A percentile compares a stretch with the other conserved stretches of the same genome.
Evolutionary conservation across 2,797 vertebrate genomes (phyloP).

Genomic region (Nasua narica): DNA sequence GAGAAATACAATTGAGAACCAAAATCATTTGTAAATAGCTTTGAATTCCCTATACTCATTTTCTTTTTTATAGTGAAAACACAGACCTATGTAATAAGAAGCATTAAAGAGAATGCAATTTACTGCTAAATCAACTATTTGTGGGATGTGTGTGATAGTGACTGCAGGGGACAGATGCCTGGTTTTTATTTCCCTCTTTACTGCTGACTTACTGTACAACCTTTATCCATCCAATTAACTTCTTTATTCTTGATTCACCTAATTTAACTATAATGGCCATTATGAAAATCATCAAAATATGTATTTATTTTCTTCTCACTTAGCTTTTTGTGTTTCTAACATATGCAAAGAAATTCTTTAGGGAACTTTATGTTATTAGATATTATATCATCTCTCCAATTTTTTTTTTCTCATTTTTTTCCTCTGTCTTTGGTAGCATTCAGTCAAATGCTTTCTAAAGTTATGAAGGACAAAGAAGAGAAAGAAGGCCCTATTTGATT

Average conservation of each 20-base stretch:
- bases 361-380: background rate
- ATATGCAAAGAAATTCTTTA: background rate
- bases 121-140: slow-evolving; percentile 52
- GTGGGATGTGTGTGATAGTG: background rate
- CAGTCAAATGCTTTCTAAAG: background rate
- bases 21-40: slow-evolving; percentile 24
- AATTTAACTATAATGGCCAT: slow-evolving; percentile 35
- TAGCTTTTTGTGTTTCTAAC: background rate
- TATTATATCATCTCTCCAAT: background rate
- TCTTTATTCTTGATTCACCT: slow-evolving; percentile 25
- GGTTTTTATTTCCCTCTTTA: slow-evolving; percentile 21
- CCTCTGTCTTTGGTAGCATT: background rate
- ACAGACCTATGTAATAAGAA: slow-evolving; percentile 46
- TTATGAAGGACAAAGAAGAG: background rate
- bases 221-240: slow-evolving; percentile 46
- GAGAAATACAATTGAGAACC: slow-evolving; percentile 46
- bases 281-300: slow-evolving; percentile 25
- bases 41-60: slow-evolving; percentile 50
- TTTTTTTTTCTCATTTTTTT: background rate
- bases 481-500: background rate
- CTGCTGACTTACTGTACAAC: background rate
- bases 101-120: slow-evolving; percentile 42
- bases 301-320: slow-evolving; percentile 43
- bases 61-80: slow-evolving; percentile 52
- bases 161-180: background rate